These are phyloP conservation scores for Pseudopleuronectes americanus DNA, from an alignment of 2,797 vertebrate species.

Conservation along the genomic window DNA sequence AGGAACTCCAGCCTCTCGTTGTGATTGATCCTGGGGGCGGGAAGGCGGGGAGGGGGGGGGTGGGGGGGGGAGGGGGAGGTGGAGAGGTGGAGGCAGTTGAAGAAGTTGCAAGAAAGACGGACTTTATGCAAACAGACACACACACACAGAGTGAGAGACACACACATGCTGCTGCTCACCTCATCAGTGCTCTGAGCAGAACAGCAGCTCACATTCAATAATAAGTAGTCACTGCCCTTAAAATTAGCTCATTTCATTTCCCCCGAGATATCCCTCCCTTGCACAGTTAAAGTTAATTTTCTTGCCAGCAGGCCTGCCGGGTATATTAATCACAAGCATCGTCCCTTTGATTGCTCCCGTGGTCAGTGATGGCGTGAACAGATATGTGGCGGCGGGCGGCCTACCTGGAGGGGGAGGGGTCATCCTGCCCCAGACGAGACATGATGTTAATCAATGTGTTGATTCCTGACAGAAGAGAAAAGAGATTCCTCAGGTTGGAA, in stretches of 20 bases:
- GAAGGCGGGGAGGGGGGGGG: not conserved
- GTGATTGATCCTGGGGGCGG: conserved; percentile 93
- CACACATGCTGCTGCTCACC: conserved; percentile 1
- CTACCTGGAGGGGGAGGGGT: conserved; percentile 91
- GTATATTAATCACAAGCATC: conserved; percentile 69
- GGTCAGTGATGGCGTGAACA: conserved; percentile 63
- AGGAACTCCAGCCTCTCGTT: conserved; percentile 98
- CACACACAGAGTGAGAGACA: no score
- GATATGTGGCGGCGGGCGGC: conserved; percentile 52
- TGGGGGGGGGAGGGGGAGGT: not conserved
- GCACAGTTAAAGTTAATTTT: conserved; percentile 75
- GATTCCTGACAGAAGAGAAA: conserved; percentile 85
- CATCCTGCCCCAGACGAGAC: conserved; percentile 93
- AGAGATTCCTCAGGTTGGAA: no score
- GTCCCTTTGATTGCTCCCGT: conserved; percentile 65
- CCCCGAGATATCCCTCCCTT: conserved; percentile 51
- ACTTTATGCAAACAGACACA: not conserved
- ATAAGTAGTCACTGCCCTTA: conserved; percentile 50
- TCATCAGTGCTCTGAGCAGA: conserved; percentile 33
- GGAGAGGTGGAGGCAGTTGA: conserved; percentile 9
- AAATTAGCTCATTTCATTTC: conserved; percentile 66
- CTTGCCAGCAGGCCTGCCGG: conserved; percentile 73
- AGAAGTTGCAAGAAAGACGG: conserved; percentile 2
- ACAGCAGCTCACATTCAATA: conserved; percentile 50
- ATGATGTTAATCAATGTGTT: conserved; percentile 99